Percentiles rank a stretch among this genome's conserved stretches.
Evolutionary conservation across 2,113 vertebrate genomes (phyloP).

Genomic region (Apeltes quadracus): DNA sequence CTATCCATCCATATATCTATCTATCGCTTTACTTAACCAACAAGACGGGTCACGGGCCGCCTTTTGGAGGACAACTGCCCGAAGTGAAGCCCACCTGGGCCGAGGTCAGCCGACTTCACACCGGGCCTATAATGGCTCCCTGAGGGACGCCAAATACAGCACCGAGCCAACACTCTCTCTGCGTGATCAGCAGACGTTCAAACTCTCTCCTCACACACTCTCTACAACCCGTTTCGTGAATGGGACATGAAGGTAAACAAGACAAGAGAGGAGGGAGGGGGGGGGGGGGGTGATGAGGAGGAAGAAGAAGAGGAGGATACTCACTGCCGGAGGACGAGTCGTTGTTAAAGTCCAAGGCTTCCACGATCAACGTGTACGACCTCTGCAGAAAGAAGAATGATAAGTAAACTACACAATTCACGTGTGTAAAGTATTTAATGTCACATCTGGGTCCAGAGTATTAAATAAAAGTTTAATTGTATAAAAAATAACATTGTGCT

Average conservation of each 20-base stretch:
- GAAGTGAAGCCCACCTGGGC: conserved; percentile 14
- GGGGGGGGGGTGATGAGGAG: not conserved
- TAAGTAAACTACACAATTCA: not conserved
- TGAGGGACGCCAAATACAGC: conserved; percentile 62
- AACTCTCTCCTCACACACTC: conserved; percentile 9
- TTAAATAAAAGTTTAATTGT: no score
- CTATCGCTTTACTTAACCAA: not conserved
- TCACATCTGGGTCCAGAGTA: no score
- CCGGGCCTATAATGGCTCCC: conserved; percentile 59
- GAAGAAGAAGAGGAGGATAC: conserved; percentile 62
- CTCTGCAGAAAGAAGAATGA: conserved; percentile 74
- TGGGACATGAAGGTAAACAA: conserved; percentile 23
- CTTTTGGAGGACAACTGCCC: not conserved
- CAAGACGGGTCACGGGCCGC: not conserved
- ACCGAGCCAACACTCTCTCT: conserved; percentile 30
- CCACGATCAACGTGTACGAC: conserved; percentile 90
- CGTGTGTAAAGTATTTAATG: no score
- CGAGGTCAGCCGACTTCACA: conserved; percentile 49
- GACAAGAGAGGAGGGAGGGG: not conserved
- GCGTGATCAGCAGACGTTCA: conserved; percentile 19
- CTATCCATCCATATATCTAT: no score
- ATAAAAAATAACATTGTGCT: not conserved
- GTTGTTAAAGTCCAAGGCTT: conserved; percentile 92
- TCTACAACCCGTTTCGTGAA: conserved; percentile 26
- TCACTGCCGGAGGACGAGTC: conserved; percentile 85